Conservation (phyloP, 2,888 invertebrate species). For the Melanchra persicariae region DNA sequence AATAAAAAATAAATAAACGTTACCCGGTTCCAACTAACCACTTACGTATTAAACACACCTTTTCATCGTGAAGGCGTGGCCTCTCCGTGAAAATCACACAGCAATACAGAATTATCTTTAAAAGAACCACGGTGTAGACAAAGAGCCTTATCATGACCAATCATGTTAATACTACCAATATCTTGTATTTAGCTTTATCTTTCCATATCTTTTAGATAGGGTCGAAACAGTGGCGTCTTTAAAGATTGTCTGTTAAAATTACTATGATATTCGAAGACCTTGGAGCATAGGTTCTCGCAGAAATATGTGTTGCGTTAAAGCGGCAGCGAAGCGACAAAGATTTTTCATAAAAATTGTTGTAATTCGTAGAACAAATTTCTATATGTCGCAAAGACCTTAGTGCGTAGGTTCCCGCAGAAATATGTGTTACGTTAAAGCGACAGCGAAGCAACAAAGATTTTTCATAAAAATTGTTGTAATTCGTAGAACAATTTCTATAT, state of each 20-base stretch:
- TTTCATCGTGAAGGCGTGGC: neutral
- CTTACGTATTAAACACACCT: neutral
- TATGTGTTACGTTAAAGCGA: no score
- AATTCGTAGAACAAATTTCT: no score
- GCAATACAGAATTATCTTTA: conserved; percentile 8
- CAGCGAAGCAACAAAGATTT: no score
- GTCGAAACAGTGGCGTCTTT: neutral
- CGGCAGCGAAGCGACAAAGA: neutral
- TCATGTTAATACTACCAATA: conserved; percentile 35
- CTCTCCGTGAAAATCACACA: conserved; percentile 5
- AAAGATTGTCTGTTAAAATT: neutral
- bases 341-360: neutral
- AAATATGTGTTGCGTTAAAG: neutral
- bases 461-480: no score
- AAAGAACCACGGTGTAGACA: conserved; percentile 4
- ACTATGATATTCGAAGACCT: neutral
- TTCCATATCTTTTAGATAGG: conserved; percentile 11
- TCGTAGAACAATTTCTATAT: no score
- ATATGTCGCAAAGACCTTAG: no score
- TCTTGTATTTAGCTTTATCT: conserved; percentile 5
- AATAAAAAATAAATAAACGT: no score
- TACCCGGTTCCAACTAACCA: no score
- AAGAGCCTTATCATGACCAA: conserved; percentile 7
- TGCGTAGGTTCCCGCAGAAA: no score
- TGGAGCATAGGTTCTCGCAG: neutral